Conservation (phyloP, 2,113 vertebrate genomes). For the Tyrannus savana region DNA sequence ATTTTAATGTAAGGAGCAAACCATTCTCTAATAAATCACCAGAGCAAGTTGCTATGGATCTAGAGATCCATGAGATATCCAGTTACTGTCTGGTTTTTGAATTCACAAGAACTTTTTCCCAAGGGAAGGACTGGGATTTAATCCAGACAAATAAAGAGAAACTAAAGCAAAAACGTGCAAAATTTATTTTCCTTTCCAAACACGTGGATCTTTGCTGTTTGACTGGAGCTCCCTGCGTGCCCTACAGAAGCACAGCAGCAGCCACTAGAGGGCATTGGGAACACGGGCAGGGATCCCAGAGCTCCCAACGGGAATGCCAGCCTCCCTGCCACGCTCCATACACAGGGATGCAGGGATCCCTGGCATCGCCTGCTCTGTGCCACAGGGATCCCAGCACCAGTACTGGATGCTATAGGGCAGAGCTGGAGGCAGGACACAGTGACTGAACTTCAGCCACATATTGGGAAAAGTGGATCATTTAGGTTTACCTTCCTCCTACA, state of each 20-base stretch:
- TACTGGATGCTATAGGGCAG: too few relatives aligned
- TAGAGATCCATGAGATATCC: not conserved
- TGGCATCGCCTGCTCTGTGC: not conserved
- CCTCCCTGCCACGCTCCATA: not conserved
- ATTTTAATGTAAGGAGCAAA: not conserved
- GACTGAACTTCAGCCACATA: rapidly evolving
- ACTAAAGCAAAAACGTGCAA: not conserved
- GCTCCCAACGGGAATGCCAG: rapidly evolving
- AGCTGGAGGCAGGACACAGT: not conserved
- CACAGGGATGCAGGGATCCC: too few relatives aligned
- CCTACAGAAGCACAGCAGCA: rapidly evolving
- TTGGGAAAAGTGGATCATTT: too few relatives aligned
- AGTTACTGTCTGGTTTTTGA: not conserved
- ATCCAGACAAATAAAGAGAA: not conserved
- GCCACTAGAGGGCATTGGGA: not conserved
- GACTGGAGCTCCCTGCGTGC: rapidly evolving
- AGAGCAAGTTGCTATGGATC: not conserved
- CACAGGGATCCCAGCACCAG: not conserved
- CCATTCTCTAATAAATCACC: not conserved
- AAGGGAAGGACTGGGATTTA: not conserved
- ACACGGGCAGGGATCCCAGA: not conserved
- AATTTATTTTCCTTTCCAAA: not conserved
- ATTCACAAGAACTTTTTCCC: not conserved
- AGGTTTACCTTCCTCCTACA: not conserved
- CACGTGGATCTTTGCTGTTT: rapidly evolving